Base-by-base conservation (phyloP, 2,888 invertebrate species). In the Clostera curtula region DNA sequence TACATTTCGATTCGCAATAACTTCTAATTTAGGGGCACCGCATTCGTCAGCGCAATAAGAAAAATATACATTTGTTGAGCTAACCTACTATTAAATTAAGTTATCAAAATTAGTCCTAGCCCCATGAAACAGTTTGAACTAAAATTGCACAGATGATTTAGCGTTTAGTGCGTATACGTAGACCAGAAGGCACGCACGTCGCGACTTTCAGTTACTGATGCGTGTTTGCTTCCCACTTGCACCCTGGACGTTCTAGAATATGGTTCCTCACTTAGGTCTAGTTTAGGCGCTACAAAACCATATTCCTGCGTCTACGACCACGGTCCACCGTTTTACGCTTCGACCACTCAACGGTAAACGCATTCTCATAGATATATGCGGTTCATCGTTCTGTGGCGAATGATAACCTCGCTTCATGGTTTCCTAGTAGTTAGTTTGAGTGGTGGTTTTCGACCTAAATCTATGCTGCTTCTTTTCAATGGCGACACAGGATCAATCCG, bases 381-480 rank as follows among this genome's bases (percentile, higher is more conserved):
- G 38, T 44, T 43, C 49, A 61, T 59, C 55, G 13, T 14, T 62
- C 58, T 62, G 64, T 69, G 62, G 58, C 55, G 55, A 65, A 59
- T 61, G 56, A 72, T 75, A 75, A 77, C 73, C 62, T 71, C 66
- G 80, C 80, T 82, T 80, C 50, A 57, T 66, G 71, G 62, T 69
- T 69, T 72, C 56, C 50, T 62, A 60, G 82, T 82, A 80, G 79
- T 72, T 80, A 72, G 75, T 62, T 59, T 65, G 72, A 76, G 76
- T 80, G 76, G 62, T 75, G 75, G 69, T 73, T 71, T 69, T 66
- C 49, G 42, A 68, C 73, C 71, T 71, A 61, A 75, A 73, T 70
- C 65, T 72, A 43, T 66, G 62, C 67, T 56, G 69, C 77, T 79
- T 80, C 51, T 23, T 59, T 66, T 49, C 49, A 50, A 41, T 50